Base-by-base conservation (phyloP, 2,888 invertebrate species). In the Laothoe populi region DNA sequence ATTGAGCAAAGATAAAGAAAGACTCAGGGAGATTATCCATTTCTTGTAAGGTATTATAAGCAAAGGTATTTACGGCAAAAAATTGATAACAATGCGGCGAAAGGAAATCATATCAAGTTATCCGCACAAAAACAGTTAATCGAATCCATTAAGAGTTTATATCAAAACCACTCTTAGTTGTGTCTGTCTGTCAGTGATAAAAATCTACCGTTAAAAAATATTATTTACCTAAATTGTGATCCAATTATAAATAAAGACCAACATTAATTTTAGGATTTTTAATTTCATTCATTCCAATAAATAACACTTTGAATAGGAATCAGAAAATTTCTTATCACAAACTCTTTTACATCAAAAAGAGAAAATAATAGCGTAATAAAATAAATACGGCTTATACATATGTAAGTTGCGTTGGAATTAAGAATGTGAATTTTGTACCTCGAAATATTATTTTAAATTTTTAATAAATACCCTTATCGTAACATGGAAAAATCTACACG, bases 271-370 rank as follows among this genome's bases (percentile, higher is more conserved):
- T 11, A 40, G 8, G 8, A 42, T 48, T 57, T 46, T 23, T n/a
- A 38, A 49, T 38, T 38, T 57, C 38, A 62, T 45, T 24, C 10
- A 53, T 53, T 53, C 49, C 35, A 53, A 35, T 24, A 26, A n/a
- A 24, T 58, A 58, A 58, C 75, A 74, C 75, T 75, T 71, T 67
- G 64, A 21, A 63, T 70, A 74, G 73, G 72, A 74, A 74, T 74
- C 64, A 67, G 69, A 4, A 45, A 45, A 26, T n/a, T 24, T 42
- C 26, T 57, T 49, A 63, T 63, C 63, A 63, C 59, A 49, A 42
- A 40, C 21, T 59, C 31, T 31, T 31, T 31, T 45, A 7, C 19
- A 58, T 58, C 58, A 0, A 38, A 42, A 24, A 21, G 19, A 45
- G 26, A 45, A 5, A 45, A 35, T 57, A 19, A 4, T 11, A 19